Base-by-base conservation (phyloP, 2,888 invertebrate species). In the Macrosiphum euphorbiae region DNA sequence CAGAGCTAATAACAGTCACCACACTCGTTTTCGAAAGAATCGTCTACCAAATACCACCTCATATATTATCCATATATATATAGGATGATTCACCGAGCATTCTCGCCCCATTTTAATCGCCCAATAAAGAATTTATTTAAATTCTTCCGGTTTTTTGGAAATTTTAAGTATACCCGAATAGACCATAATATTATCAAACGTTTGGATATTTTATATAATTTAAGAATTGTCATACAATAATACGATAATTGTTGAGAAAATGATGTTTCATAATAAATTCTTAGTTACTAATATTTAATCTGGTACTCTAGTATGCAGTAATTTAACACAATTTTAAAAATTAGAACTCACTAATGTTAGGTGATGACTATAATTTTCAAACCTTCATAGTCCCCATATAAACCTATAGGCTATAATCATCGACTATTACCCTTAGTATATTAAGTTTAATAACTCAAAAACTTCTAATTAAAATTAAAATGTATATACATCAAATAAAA, bases 1-100 rank as follows among this genome's bases (percentile, higher is more conserved):
- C 88, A 88, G 20, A 41, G 88, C 55, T 41, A 88, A 88, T 88
- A 88, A 88, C 55, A 55, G 55, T 55, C 10, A 41, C 41, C 26
- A 55, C 88, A 88, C 88, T 88, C 41, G 28, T 78, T 35, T 78
- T 78, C 20, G 20, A 78, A 35, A 20, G 35, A 78, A 78, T 78
- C 35, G 20, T 78, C 78, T 58, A 58, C 26, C 58, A 58, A 55
- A 13, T n/a, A 5, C 67, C 67, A 67, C 5, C 67, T 0, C 67
- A 67, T 67, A 16, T 35, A n/a, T 78, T n/a, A 67, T n/a, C 16
- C 16, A 20, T 67, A 13, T 67, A 3, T n/a, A 78, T 78, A 78
- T 35, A 78, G 7, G 20, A 7, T 78, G 78, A 35, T 35, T 78
- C 35, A 35, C 35, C 35, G 24, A 78, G 0, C 35, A 78, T 78